Conservation (phyloP, 2,113 vertebrate species). For the Heterochromis multidens region DNA sequence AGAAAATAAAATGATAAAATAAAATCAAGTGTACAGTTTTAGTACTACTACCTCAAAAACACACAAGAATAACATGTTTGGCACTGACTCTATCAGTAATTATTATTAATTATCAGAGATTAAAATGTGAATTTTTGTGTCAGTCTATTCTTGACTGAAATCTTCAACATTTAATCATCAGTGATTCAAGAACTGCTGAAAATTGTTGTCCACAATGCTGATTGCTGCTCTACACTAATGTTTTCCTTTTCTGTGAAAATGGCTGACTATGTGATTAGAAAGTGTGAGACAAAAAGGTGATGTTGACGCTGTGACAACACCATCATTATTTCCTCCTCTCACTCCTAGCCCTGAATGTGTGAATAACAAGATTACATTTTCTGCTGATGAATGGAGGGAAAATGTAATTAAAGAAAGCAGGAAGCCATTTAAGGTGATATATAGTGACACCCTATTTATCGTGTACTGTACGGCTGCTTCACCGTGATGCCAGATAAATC, state of each 20-base stretch:
- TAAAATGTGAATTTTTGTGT: not conserved
- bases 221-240: conserved; percentile 17
- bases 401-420: conserved; percentile 58
- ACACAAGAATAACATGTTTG: not conserved
- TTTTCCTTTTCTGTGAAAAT: conserved; percentile 29
- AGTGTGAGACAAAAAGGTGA: conserved; percentile 60
- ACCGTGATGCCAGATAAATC: conserved; percentile 1
- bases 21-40: not conserved
- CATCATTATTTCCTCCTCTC: conserved; percentile 46
- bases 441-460: conserved; percentile 39
- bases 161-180: not conserved
- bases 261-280: conserved; percentile 40
- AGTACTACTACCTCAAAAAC: not conserved
- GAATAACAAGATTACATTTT: conserved; percentile 58
- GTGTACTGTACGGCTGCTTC: not conserved
- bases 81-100: not conserved
- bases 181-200: not conserved
- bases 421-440: conserved; percentile 25
- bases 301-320: conserved; percentile 45
- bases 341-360: conserved; percentile 45
- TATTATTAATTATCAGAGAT: not conserved
- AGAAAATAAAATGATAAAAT: not conserved
- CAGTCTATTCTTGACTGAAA: not conserved
- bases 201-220: not conserved
- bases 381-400: conserved; percentile 60